phyloP scores from a whole-genome alignment of 2,797 vertebrate genomes.

The Microctenopoma lineatum region DNA sequence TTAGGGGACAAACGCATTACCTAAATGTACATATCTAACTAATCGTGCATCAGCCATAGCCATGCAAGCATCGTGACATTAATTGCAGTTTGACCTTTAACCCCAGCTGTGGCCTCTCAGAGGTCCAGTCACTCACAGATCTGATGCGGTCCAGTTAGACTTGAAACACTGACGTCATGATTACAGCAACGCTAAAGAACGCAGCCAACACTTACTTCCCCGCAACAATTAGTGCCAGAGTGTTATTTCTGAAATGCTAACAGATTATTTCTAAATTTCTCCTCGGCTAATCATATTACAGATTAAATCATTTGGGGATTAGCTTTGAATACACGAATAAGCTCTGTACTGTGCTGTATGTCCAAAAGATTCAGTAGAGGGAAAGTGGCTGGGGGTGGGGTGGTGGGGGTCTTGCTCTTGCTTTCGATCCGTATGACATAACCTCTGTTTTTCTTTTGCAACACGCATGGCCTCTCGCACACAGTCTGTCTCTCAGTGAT shows the following conservation, averaged over 20 bases:
- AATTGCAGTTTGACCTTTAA: constrained; percentile 83
- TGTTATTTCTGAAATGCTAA: constrained; percentile 71
- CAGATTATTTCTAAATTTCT: constrained; percentile 78
- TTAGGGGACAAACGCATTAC: constrained; percentile 84
- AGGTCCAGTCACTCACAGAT: constrained; percentile 52
- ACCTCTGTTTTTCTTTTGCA: constrained; percentile 6
- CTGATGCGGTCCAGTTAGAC: constrained; percentile 1
- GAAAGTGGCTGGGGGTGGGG: background rate
- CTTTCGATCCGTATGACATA: constrained; percentile 30
- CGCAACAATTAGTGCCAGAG: constrained; percentile 48
- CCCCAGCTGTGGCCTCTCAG: constrained; percentile 65
- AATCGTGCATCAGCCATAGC: constrained; percentile 73
- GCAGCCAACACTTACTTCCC: constrained; percentile 15
- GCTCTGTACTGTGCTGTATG: constrained; percentile 50
- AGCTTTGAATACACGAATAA: constrained; percentile 71
- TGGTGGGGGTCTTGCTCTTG: constrained; percentile 9
- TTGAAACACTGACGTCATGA: constrained; percentile 54
- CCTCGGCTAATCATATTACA: constrained; percentile 76
- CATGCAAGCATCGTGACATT: constrained; percentile 75
- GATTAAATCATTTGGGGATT: constrained; percentile 75
- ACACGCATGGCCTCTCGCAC: constrained; percentile 15
- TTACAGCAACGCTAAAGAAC: constrained; percentile 28
- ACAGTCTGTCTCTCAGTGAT: too few species aligned
- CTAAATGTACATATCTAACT: constrained; percentile 86
- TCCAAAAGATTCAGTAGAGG: constrained; percentile 40